These are phyloP conservation scores for Drosophila sechellia DNA, from an alignment of 1,140 invertebrate species.

Conservation along the genomic window DNA sequence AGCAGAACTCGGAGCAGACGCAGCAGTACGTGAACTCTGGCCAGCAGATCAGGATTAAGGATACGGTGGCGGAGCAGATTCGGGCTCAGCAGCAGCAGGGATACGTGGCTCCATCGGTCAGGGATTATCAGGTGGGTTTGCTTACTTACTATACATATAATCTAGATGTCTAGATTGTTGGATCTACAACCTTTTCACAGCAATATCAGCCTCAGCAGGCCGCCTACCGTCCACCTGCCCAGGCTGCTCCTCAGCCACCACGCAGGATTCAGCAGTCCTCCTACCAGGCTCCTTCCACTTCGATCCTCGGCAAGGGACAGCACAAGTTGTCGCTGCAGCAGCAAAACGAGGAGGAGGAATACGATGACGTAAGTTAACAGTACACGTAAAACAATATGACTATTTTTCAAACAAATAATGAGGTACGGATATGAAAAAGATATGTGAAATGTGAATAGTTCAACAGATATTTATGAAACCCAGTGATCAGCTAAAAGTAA, in stretches of 20 bases:
- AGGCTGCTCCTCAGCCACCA: constrained; percentile 56
- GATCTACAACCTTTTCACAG: neutral
- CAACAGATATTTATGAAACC: neutral
- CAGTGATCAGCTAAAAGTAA: no score
- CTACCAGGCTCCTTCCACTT: constrained; percentile 46
- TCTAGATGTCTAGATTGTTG: neutral
- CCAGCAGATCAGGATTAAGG: constrained; percentile 78
- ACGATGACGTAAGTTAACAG: constrained; percentile 80
- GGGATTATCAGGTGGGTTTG: constrained; percentile 73
- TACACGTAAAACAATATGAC: neutral
- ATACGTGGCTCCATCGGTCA: constrained; percentile 78
- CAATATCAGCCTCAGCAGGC: constrained; percentile 78
- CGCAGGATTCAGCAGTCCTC: constrained; percentile 60
- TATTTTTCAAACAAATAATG: no score
- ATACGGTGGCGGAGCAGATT: constrained; percentile 79
- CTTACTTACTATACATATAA: neutral
- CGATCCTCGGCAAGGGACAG: constrained; percentile 69
- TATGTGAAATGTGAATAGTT: neutral
- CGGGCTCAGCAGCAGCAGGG: constrained; percentile 74
- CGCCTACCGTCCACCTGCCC: constrained; percentile 66
- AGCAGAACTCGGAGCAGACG: constrained; percentile 81
- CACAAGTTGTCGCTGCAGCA: constrained; percentile 60
- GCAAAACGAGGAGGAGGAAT: constrained; percentile 77
- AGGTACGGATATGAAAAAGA: no score
- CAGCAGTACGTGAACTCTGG: constrained; percentile 79